A percentile compares a stretch with the other conserved stretches of the same genome.
Evolutionary conservation across 2,888 invertebrate species (phyloP).

Genomic region (Dolichopus griseipennis): DNA sequence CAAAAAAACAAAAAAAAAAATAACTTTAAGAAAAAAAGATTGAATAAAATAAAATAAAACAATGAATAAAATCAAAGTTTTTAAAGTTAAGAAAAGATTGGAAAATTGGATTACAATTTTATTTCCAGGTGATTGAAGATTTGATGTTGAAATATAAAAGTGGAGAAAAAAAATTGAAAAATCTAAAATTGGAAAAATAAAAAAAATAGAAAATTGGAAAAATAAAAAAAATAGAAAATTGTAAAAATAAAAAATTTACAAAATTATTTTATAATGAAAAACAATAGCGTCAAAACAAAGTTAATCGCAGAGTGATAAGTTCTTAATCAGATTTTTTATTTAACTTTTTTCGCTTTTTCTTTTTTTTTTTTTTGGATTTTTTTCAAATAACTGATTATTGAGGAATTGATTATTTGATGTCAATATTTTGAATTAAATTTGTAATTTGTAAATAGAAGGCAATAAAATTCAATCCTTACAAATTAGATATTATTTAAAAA

Average conservation of each 20-base stretch:
- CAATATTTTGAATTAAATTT: too few species aligned
- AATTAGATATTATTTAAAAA: too few species aligned
- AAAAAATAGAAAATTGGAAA: too few species aligned
- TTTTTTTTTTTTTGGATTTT: slow-evolving; percentile 17
- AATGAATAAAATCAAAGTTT: background rate
- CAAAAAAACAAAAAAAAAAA: too few species aligned
- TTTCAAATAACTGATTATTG: too few species aligned
- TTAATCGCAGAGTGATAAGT: background rate
- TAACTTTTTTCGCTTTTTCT: slow-evolving; percentile 18
- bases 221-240: too few species aligned
- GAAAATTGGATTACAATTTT: background rate
- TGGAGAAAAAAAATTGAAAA: background rate
- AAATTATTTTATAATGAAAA: background rate
- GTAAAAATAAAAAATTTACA: background rate
- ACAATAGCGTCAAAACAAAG: background rate
- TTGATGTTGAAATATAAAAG: background rate
- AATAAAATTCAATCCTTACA: too few species aligned
- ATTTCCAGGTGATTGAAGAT: slow-evolving; percentile 2
- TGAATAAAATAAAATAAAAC: too few species aligned
- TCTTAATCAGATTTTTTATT: slow-evolving; percentile 9
- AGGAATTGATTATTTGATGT: too few species aligned
- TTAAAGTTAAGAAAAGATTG: background rate
- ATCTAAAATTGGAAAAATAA: too few species aligned
- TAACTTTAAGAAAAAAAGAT: too few species aligned
- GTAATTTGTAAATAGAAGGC: too few species aligned